Evolutionary conservation across 2,888 invertebrate genomes (phyloP).

Genomic region (Aphodius sticticus): DNA sequence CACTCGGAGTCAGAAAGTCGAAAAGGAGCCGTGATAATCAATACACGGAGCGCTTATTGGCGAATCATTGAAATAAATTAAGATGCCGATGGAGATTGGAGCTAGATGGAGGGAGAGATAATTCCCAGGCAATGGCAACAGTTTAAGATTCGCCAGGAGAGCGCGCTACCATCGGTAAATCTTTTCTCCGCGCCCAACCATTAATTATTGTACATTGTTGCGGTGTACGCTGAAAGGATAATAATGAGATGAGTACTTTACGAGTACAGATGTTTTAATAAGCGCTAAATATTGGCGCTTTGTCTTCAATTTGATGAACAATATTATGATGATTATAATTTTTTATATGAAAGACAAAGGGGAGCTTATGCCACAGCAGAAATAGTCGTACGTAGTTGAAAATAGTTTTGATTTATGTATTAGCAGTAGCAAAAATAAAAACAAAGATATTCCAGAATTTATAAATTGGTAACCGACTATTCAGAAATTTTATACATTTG

Average conservation of each 20-base stretch:
- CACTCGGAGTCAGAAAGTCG: background rate
- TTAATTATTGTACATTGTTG: slow-evolving; percentile 27
- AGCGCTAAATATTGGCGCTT: background rate
- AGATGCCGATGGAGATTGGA: slow-evolving; percentile 4
- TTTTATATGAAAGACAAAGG: background rate
- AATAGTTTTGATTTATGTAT: too few species aligned
- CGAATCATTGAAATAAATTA: slow-evolving; percentile 4
- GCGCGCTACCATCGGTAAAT: slow-evolving; percentile 23
- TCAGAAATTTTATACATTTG: too few species aligned
- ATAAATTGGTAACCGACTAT: too few species aligned
- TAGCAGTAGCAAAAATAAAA: too few species aligned
- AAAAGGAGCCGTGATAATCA: slow-evolving; percentile 4
- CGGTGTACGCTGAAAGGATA: slow-evolving; percentile 20
- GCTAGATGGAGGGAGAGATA: background rate
- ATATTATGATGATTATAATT: background rate
- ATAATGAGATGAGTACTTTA: slow-evolving; percentile 11
- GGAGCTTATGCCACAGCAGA: too few species aligned
- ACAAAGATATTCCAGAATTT: too few species aligned
- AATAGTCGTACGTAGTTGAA: too few species aligned
- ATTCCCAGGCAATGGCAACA: background rate
- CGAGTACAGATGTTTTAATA: background rate
- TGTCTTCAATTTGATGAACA: background rate
- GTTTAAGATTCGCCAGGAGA: background rate
- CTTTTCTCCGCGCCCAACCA: slow-evolving; percentile 25
- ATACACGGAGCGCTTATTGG: background rate